Conservation (phyloP, 2,797 vertebrate genomes). For the Alcedo atthis region DNA sequence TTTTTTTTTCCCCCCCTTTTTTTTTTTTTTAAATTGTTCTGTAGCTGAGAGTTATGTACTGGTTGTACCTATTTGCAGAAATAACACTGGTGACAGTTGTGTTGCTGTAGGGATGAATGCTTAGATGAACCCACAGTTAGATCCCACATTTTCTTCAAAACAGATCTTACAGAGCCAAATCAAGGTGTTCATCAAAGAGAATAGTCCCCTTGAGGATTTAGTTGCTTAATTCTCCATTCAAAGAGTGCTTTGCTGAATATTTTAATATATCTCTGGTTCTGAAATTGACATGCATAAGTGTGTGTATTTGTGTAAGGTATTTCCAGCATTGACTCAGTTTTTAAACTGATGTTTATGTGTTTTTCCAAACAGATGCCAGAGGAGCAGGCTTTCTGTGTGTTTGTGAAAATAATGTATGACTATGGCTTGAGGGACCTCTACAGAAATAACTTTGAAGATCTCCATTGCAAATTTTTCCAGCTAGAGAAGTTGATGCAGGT, state of each 20-base stretch:
- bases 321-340: background rate
- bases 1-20: background rate
- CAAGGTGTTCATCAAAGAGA: background rate
- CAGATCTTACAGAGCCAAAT: background rate
- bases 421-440: constrained; percentile 93
- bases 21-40: background rate
- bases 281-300: background rate
- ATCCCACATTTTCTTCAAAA: background rate
- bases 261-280: background rate
- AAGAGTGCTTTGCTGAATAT: background rate
- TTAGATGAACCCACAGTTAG: background rate
- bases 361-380: constrained; percentile 91
- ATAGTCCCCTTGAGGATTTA: background rate
- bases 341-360: background rate
- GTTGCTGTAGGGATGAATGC: background rate
- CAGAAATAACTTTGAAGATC: constrained; percentile 98
- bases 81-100: background rate
- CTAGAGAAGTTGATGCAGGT: constrained; percentile 96
- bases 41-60: background rate
- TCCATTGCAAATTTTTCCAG: constrained; percentile 98
- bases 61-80: background rate
- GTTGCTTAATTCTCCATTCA: background rate
- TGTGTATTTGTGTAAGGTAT: background rate
- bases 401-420: constrained; percentile 97
- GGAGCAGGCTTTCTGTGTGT: constrained; percentile 96